Percentiles rank a stretch among this genome's conserved stretches.
Evolutionary conservation across 2,888 invertebrate species (phyloP).

Genomic region (Empis stercorea): DNA sequence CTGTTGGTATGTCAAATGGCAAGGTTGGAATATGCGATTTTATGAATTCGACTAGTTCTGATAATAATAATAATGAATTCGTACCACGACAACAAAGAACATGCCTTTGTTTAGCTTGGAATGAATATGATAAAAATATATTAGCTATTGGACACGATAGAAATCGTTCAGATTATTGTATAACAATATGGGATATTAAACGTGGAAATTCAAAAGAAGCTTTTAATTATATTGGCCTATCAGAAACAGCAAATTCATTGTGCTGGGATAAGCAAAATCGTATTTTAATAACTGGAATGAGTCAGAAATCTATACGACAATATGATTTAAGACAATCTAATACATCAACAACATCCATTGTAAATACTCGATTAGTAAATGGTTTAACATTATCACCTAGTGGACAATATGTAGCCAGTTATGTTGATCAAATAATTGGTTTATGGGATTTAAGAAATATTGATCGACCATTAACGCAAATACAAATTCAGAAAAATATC

Average conservation of each 20-base stretch:
- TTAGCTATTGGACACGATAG: conserved; percentile 82
- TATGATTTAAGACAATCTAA: conserved; percentile 63
- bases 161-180: conserved; percentile 75
- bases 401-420: conserved; percentile 72
- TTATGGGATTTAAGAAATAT: conserved; percentile 84
- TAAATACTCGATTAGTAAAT: conserved; percentile 61
- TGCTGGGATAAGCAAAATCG: conserved; percentile 69
- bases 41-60: conserved; percentile 54
- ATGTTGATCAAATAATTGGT: conserved; percentile 63
- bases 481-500: conserved; percentile 51
- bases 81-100: conserved; percentile 69
- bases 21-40: conserved; percentile 69
- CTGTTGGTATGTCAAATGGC: conserved; percentile 83
- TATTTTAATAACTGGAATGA: conserved; percentile 78
- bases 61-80: conserved; percentile 33
- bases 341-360: conserved; percentile 38
- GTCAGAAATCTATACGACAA: conserved; percentile 74
- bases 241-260: conserved; percentile 72
- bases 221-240: conserved; percentile 59
- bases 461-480: conserved; percentile 66
- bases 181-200: conserved; percentile 74
- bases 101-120: conserved; percentile 83
- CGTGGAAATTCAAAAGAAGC: conserved; percentile 31
- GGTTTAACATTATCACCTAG: conserved; percentile 70
- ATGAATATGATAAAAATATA: conserved; percentile 64